Percentiles rank a stretch among this genome's conserved stretches.
Conservation (phyloP, 2,797 vertebrate species). For the Helostoma temminkii region DNA sequence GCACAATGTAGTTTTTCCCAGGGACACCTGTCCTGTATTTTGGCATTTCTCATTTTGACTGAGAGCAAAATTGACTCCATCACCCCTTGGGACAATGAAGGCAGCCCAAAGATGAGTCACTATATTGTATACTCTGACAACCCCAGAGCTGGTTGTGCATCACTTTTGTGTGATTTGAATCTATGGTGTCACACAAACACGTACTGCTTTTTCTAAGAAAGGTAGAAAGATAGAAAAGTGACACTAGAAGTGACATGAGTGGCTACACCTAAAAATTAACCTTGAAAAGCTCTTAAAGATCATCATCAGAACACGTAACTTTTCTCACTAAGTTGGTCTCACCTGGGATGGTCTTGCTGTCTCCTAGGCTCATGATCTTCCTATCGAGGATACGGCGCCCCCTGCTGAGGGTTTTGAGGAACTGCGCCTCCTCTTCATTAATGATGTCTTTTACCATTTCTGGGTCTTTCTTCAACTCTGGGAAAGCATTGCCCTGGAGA, state of each 20-base stretch:
- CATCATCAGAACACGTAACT: neutral
- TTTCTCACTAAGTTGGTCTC: conserved; percentile 5
- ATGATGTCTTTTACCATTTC: conserved; percentile 97
- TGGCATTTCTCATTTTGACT: neutral
- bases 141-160: conserved; percentile 1
- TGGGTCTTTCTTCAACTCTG: conserved; percentile 96
- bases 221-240: neutral
- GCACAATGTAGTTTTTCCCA: too few relatives aligned
- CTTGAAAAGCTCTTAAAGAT: neutral
- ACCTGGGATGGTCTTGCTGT: conserved; percentile 94
- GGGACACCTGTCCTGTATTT: neutral
- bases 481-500: conserved; percentile 93
- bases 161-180: neutral
- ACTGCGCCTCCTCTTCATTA: conserved; percentile 96
- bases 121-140: neutral
- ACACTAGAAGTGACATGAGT: neutral
- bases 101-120: too few relatives aligned
- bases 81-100: neutral
- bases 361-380: conserved; percentile 94
- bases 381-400: conserved; percentile 95
- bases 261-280: conserved; percentile 6
- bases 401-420: conserved; percentile 96
- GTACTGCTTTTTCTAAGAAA: conserved; percentile 5
- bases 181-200: neutral
- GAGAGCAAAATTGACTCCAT: neutral